These are phyloP conservation scores for Adelges cooleyi DNA, from an alignment of 1,140 invertebrate genomes.

Conservation along the genomic window DNA sequence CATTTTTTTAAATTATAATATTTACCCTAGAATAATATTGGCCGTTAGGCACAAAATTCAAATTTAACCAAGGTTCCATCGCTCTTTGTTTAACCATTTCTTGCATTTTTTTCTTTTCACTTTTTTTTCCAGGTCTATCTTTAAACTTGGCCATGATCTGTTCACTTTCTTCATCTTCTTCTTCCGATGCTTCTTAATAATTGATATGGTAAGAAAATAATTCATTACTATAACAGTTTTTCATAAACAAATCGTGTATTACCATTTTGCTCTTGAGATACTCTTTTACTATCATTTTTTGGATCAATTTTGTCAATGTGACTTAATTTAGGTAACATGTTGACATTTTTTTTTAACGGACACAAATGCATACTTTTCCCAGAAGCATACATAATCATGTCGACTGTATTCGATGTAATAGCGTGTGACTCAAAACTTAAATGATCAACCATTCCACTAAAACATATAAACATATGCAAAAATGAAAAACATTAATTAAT, in stretches of 20 bases:
- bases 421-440: slow-evolving; percentile 16
- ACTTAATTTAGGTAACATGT: slow-evolving; percentile 16
- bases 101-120: slow-evolving; percentile 26
- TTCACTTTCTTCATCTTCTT: slow-evolving; percentile 22
- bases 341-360: slow-evolving; percentile 9
- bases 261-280: slow-evolving; percentile 11
- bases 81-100: slow-evolving; percentile 22
- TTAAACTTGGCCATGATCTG: slow-evolving; percentile 24
- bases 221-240: not conserved
- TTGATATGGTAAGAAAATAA: no score
- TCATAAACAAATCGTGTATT: not conserved
- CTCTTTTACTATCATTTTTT: not conserved
- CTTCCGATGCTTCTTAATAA: not conserved
- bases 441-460: slow-evolving; percentile 15
- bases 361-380: slow-evolving; percentile 13
- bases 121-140: slow-evolving; percentile 20
- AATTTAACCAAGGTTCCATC: slow-evolving; percentile 23
- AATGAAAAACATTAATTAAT: no score
- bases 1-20: no score
- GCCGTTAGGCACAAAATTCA: slow-evolving; percentile 3
- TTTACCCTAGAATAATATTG: slow-evolving; percentile 19
- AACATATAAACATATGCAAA: no score
- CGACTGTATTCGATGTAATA: slow-evolving; percentile 1
- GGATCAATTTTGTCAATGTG: slow-evolving; percentile 8
- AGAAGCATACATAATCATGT: slow-evolving; percentile 19